These are phyloP conservation scores for Peromyscus eremicus DNA, from an alignment of 2,797 vertebrate species.

Conservation along the genomic window DNA sequence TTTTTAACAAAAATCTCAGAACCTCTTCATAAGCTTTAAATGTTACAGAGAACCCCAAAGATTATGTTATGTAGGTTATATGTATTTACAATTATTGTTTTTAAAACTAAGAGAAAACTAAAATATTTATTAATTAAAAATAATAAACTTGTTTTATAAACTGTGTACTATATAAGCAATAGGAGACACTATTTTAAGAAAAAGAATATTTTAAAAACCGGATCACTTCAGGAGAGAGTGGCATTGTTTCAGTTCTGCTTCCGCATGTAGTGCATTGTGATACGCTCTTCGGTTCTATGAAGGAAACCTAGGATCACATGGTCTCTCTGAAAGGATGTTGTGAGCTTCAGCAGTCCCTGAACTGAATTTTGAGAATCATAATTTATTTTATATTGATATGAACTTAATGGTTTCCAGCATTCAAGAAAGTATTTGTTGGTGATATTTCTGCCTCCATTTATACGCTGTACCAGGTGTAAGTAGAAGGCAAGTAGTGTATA, in stretches of 20 bases:
- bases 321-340: constrained; percentile 32
- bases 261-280: background rate
- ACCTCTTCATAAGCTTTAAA: constrained; percentile 4
- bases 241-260: constrained; percentile 46
- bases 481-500: background rate
- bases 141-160: background rate
- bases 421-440: constrained; percentile 33
- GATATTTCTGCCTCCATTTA: constrained; percentile 56
- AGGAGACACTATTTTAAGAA: constrained; percentile 35
- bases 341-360: background rate
- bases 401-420: constrained; percentile 56
- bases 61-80: background rate
- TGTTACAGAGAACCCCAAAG: constrained; percentile 4
- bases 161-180: background rate
- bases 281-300: constrained; percentile 47
- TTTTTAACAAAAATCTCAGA: background rate
- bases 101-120: constrained; percentile 56
- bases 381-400: constrained; percentile 56
- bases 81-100: constrained; percentile 17
- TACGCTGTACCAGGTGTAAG: constrained; percentile 10
- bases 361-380: constrained; percentile 47
- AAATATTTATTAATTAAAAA: constrained; percentile 47
- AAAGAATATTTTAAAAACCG: constrained; percentile 37
- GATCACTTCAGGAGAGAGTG: constrained; percentile 20
- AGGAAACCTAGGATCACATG: background rate